phyloP scores from a whole-genome alignment of 2,888 invertebrate species.

The Notodonta ziczac region DNA sequence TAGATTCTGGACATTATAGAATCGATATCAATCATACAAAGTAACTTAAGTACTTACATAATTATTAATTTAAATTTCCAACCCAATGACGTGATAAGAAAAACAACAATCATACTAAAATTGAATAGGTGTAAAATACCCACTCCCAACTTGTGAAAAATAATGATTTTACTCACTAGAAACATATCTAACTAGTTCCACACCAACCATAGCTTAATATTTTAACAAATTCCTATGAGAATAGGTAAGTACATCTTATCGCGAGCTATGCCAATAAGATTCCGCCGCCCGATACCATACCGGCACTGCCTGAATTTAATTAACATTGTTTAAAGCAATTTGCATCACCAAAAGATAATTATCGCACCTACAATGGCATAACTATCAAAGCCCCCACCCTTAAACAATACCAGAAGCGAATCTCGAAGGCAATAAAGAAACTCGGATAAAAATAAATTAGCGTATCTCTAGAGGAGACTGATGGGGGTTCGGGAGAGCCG shows the following conservation, averaged over 20 bases:
- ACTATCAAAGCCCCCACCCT: slow-evolving; percentile 50
- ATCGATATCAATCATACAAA: too few species aligned
- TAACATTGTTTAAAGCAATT: slow-evolving; percentile 27
- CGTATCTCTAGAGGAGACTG: slow-evolving; percentile 72
- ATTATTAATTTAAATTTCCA: too few species aligned
- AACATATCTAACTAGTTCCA: too few species aligned
- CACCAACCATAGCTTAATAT: not conserved
- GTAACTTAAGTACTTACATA: too few species aligned
- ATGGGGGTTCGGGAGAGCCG: slow-evolving; percentile 65
- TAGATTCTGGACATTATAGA: too few species aligned
- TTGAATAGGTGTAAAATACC: too few species aligned
- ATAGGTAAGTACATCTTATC: slow-evolving; percentile 16
- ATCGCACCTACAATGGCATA: slow-evolving; percentile 25
- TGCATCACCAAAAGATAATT: slow-evolving; percentile 35
- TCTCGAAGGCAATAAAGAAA: slow-evolving; percentile 71
- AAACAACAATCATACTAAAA: too few species aligned
- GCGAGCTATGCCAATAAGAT: not conserved
- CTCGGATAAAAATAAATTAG: slow-evolving; percentile 78
- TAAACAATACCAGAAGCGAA: slow-evolving; percentile 69
- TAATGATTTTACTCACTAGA: too few species aligned
- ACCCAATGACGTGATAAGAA: too few species aligned
- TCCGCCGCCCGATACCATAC: slow-evolving; percentile 12
- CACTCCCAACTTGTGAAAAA: too few species aligned
- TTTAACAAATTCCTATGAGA: slow-evolving; percentile 19
- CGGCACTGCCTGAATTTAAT: slow-evolving; percentile 22